Percentiles rank a stretch among this genome's conserved stretches.
These are phyloP conservation scores for Lasioglossum lativentre DNA, from an alignment of 2,888 invertebrate species.

Conservation along the genomic window DNA sequence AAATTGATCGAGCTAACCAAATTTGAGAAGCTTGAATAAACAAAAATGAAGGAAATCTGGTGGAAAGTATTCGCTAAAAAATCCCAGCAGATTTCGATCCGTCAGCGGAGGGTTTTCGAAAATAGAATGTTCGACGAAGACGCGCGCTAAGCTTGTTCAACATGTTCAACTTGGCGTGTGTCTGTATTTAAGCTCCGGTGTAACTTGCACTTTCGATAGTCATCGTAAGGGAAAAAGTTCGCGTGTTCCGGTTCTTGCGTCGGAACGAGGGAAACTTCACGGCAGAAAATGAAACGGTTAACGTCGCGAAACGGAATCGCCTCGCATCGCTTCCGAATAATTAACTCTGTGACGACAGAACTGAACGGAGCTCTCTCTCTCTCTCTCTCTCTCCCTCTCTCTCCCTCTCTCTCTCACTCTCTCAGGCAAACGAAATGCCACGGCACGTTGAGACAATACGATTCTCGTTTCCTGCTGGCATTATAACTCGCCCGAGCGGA, in stretches of 20 bases:
- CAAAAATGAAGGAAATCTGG: neutral
- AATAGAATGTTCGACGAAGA: neutral
- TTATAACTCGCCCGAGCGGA: slow-evolving; percentile 12
- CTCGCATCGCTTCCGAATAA: neutral
- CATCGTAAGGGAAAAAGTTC: slow-evolving; percentile 1
- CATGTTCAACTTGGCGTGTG: neutral
- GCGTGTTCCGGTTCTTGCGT: neutral
- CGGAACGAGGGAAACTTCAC: neutral
- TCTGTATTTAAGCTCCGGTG: slow-evolving; percentile 10
- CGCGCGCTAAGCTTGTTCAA: neutral
- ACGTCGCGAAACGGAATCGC: neutral
- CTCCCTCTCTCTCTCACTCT: too few relatives aligned
- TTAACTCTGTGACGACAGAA: slow-evolving; percentile 5
- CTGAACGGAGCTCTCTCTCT: neutral
- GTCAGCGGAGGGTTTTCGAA: neutral
- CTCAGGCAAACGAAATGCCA: neutral
- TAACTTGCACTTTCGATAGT: slow-evolving; percentile 29
- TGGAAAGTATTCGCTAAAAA: neutral
- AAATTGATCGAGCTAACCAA: neutral
- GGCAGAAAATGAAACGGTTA: neutral
- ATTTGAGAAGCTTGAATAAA: neutral
- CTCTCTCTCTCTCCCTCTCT: neutral
- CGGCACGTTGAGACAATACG: neutral
- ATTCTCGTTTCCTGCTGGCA: neutral
- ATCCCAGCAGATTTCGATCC: neutral